Evolutionary conservation across 2,113 vertebrate species (phyloP).

Genomic region (Ptychochromis oligacanthus): DNA sequence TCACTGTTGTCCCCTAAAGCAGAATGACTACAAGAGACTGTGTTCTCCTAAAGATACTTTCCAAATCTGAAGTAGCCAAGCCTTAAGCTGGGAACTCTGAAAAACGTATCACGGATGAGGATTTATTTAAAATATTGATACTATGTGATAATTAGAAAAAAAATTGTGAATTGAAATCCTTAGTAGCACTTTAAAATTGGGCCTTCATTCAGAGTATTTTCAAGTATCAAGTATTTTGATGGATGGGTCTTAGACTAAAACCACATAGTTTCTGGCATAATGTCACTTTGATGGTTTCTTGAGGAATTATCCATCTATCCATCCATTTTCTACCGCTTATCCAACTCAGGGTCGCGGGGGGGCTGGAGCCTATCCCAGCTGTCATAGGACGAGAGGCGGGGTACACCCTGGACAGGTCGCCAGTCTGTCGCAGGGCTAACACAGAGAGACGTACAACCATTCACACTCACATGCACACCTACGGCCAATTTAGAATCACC

Average conservation of each 20-base stretch:
- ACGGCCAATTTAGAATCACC: too few relatives aligned
- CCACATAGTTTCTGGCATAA: background rate
- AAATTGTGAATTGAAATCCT: background rate
- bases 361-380: too few relatives aligned
- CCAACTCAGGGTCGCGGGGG: too few relatives aligned
- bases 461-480: too few relatives aligned
- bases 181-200: background rate
- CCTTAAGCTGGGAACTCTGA: slow-evolving; percentile 44
- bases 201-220: background rate
- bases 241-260: background rate
- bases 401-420: too few relatives aligned
- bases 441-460: too few relatives aligned
- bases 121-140: slow-evolving; percentile 23
- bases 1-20: slow-evolving; percentile 74
- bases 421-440: too few relatives aligned
- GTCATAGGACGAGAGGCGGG: too few relatives aligned
- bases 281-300: background rate
- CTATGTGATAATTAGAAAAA: background rate
- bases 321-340: too few relatives aligned
- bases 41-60: slow-evolving; percentile 61
- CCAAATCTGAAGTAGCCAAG: slow-evolving; percentile 36
- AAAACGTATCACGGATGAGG: slow-evolving; percentile 16
- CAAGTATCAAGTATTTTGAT: background rate
- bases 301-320: background rate
- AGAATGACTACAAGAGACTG: slow-evolving; percentile 56